Evolutionary conservation across 2,888 invertebrate species (phyloP), one percentile per base, ranked within the genome.

Genomic region (Ctena decussata): DNA sequence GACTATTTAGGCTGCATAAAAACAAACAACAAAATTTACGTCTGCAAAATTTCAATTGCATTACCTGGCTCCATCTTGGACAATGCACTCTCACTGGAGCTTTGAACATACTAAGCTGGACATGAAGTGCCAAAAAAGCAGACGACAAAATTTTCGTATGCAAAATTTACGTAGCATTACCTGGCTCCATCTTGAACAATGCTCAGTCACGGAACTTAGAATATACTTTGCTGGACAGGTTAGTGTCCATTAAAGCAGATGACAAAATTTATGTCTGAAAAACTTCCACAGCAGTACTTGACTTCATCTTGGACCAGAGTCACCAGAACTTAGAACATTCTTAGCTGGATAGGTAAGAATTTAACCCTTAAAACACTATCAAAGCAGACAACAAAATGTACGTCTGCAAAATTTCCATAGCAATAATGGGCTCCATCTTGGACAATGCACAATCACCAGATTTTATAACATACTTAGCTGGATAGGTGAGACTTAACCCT

Each of bases 31-130:
- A n/a, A n/a, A n/a, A n/a, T n/a, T n/a, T n/a, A n/a, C n/a, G n/a
- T n/a, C n/a, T n/a, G n/a, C n/a, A n/a, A n/a, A n/a, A 94, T 99
- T 18, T 98, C 98, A 89, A 98, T 99, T 92, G 99, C 99, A 0
- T 97, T 99, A 27, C 99, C 99, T 0, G 99, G 99, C 0, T 99
- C 99, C n/a, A 41, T 41, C 27, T 32, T 70, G 27, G 30, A 70
- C 21, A 27, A 8, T 21, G n/a, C 30, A 35, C 32, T 41, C 18
- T 24, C 8, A 41, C 21, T 12, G 8, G 73, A 24, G 32, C n/a
- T 37, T 37, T 18, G 15, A 30, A 1, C 30, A 30, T 15, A 11
- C 37, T 32, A 21, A 30, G 30, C 11, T 76, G 12, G 35, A 27
- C 32, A 53, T 46, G 21, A 12, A 11, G 11, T 6, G 6, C 21